These are phyloP conservation scores for Chaetodon trifascialis DNA, from an alignment of 2,113 vertebrate species.

Conservation along the genomic window DNA sequence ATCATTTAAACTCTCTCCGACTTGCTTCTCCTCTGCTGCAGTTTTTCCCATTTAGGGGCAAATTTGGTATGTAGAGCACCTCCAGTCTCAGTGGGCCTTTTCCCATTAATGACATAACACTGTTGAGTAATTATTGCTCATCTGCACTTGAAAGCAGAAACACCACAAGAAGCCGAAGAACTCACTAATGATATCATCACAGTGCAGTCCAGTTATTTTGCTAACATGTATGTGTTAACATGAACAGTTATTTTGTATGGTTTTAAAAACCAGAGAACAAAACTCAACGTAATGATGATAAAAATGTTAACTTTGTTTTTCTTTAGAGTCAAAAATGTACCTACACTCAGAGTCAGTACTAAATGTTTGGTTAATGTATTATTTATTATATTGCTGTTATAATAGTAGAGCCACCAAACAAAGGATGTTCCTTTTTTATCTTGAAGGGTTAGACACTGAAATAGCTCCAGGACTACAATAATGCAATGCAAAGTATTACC, in stretches of 20 bases:
- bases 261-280: not conserved
- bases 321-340: not conserved
- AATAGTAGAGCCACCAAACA: conserved; percentile 24
- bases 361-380: conserved; percentile 31
- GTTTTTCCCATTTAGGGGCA: conserved; percentile 27
- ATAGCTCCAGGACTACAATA: conserved; percentile 57
- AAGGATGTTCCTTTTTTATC: conserved; percentile 32
- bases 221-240: not conserved
- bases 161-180: conserved; percentile 23
- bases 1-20: conserved; percentile 53
- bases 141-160: conserved; percentile 62
- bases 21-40: conserved; percentile 14
- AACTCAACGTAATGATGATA: not conserved
- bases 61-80: conserved; percentile 46
- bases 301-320: not conserved
- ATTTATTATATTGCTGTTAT: conserved; percentile 31
- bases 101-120: conserved; percentile 57
- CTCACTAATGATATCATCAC: conserved; percentile 16
- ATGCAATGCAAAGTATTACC: conserved; percentile 45
- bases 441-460: conserved; percentile 31
- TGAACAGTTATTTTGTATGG: not conserved
- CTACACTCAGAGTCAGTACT: not conserved
- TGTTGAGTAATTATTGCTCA: conserved; percentile 64
- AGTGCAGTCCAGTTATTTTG: conserved; percentile 32
- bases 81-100: conserved; percentile 48